A percentile compares a stretch with the other conserved stretches of the same genome.
phyloP scores from a whole-genome alignment of 2,113 vertebrate genomes.

The Drymodes brunneopygia region DNA sequence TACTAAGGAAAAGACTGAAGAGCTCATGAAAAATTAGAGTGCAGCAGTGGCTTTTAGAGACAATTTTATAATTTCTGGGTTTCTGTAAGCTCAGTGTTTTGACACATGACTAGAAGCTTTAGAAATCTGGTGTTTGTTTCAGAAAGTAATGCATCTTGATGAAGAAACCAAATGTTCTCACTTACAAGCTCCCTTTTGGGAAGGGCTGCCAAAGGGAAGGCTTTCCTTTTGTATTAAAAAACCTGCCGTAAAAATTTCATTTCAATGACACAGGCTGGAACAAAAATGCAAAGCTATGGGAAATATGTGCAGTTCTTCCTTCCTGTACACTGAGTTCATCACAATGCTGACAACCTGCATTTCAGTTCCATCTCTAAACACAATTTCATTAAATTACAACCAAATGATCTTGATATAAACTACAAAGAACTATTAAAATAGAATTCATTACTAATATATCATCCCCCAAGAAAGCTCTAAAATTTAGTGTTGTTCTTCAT shows the following conservation, averaged over 20 bases:
- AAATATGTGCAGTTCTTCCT: not conserved
- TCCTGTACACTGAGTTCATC: not conserved
- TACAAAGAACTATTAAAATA: not conserved
- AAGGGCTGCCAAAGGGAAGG: conserved; percentile 23
- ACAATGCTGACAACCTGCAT: not conserved
- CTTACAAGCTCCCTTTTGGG: not conserved
- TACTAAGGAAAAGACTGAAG: not conserved
- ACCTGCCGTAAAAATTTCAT: not conserved
- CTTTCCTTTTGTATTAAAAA: not conserved
- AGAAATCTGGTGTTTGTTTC: conserved; percentile 38
- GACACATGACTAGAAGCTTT: conserved; percentile 12
- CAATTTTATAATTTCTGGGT: not conserved
- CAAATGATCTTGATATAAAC: not conserved
- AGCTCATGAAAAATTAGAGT: not conserved
- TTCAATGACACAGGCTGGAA: not conserved
- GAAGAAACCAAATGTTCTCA: conserved; percentile 39
- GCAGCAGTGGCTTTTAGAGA: not conserved
- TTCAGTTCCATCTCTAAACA: not conserved
- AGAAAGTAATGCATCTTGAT: conserved; percentile 1
- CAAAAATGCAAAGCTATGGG: not conserved
- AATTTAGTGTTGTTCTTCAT: not conserved
- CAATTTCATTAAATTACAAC: not conserved
- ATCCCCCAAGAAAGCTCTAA: not conserved
- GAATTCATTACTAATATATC: not conserved
- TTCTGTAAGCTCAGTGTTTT: conserved; percentile 12